Base-by-base conservation (phyloP, 2,113 vertebrate species). In the Zonotrichia leucophrys region DNA sequence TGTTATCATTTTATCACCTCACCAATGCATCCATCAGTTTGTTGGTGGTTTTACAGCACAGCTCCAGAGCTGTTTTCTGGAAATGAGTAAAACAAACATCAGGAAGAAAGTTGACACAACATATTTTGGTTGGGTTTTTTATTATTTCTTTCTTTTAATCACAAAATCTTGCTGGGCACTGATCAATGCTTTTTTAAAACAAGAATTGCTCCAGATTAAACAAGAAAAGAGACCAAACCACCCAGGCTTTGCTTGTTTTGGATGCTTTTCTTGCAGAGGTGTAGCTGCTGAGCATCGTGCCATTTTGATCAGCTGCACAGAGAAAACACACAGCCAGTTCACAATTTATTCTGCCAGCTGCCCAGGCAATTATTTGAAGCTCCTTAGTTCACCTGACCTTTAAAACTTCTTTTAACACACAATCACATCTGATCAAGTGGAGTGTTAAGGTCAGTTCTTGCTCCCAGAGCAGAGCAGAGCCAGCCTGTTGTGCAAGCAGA, bases 161-260 rank as follows among this genome's bases (percentile, higher is more conserved):
- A 64, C 44, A 78, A 78, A 90, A 89, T 79, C 76, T 93, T 62
- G 52, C 70, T 9, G 4, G 55, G 59, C 55, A 83, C 27, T 1
- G 14, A 92, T 92, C 35, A 7, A 72, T 92, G 82, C 6, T 37
- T 56, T 53, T 97, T 85, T 67, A 9, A 74, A 94, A 92, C 75
- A 93, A 70, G 89, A 77, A 70, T 72, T 77, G 56, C 47, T 97
- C 82, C 92, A 96, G 79, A 81, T 93, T 72, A 96, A 97, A 94
- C 90, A 92, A 86, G 79, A 83, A 78, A 67, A 83, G 68, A 87
- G 91, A 78, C 73, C 83, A 89, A 92, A 86, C 28, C 41, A 33
- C 24, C 64, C 79, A 78, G 56, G n/a, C 20, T 68, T 95, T 97
- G 92, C 83, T 96, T 96, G 73, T 72, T 92, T 93, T 96, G 93